Conservation (phyloP, 2,797 vertebrate species). For the Chiropotes sagulatus region DNA sequence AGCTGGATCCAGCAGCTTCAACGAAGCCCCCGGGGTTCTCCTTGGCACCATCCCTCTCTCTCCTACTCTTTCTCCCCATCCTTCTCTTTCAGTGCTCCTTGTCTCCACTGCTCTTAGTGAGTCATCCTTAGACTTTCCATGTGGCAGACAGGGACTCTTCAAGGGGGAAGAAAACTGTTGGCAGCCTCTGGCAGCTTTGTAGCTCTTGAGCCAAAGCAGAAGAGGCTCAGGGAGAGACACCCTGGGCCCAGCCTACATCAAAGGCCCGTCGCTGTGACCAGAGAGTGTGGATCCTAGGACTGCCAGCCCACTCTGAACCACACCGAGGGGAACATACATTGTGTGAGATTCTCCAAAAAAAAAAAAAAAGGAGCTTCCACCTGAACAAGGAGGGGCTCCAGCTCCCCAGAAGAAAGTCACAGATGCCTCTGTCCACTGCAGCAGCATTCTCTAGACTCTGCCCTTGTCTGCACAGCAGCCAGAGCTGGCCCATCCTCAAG, state of each 20-base stretch:
- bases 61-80: not conserved
- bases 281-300: not conserved
- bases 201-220: not conserved
- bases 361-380: not conserved
- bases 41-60: not conserved
- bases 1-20: not conserved
- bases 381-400: not conserved
- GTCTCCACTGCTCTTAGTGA: not conserved
- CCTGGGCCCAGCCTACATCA: not conserved
- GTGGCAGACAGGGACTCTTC: not conserved
- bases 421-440: not conserved
- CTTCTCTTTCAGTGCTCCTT: not conserved
- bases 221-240: not conserved
- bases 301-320: not conserved
- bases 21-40: not conserved
- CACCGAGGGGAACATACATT: not conserved
- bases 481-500: rapidly evolving
- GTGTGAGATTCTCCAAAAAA: not conserved
- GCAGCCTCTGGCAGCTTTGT: not conserved
- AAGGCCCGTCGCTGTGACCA: rapidly evolving
- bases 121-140: not conserved
- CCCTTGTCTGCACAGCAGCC: not conserved
- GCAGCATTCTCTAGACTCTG: rapidly evolving
- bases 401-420: not conserved
- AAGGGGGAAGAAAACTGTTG: not conserved